These are phyloP conservation scores for Adineta ricciae DNA, from an alignment of 2,888 invertebrate species.

Conservation along the genomic window DNA sequence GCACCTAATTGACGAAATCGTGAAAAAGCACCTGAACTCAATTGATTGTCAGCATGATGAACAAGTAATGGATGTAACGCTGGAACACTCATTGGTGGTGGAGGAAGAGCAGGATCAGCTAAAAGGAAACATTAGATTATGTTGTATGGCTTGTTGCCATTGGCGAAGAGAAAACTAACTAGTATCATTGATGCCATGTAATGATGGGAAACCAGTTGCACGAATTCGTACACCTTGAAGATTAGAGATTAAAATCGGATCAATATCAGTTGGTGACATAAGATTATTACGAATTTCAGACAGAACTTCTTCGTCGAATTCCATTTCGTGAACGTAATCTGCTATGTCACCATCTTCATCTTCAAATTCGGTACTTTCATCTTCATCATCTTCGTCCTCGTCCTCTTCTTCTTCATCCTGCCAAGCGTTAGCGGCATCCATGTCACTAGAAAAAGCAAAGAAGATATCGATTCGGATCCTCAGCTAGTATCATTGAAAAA, in stretches of 20 bases:
- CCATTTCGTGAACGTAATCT: slow-evolving; percentile 23
- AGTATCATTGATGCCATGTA: background rate
- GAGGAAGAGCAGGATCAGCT: slow-evolving; percentile 47
- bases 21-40: slow-evolving; percentile 36
- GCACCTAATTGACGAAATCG: slow-evolving; percentile 16
- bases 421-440: background rate
- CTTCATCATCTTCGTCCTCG: slow-evolving; percentile 33
- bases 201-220: background rate
- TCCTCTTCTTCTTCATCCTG: slow-evolving; percentile 30
- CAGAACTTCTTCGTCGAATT: background rate
- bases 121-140: background rate
- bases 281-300: slow-evolving; percentile 20
- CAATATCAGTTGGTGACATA: slow-evolving; percentile 21
- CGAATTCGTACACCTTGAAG: slow-evolving; percentile 21
- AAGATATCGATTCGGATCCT: no score
- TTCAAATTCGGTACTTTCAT: slow-evolving; percentile 23
- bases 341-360: slow-evolving; percentile 28
- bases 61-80: slow-evolving; percentile 54
- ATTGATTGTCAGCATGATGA: slow-evolving; percentile 45
- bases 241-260: slow-evolving; percentile 13
- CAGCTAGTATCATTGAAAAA: background rate
- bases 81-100: slow-evolving; percentile 55
- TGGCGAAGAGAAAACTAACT: background rate
- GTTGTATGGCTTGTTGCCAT: background rate
- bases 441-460: background rate